These are phyloP conservation scores for Halcyon chelicuti DNA, from an alignment of 2,797 vertebrate genomes.

Conservation along the genomic window DNA sequence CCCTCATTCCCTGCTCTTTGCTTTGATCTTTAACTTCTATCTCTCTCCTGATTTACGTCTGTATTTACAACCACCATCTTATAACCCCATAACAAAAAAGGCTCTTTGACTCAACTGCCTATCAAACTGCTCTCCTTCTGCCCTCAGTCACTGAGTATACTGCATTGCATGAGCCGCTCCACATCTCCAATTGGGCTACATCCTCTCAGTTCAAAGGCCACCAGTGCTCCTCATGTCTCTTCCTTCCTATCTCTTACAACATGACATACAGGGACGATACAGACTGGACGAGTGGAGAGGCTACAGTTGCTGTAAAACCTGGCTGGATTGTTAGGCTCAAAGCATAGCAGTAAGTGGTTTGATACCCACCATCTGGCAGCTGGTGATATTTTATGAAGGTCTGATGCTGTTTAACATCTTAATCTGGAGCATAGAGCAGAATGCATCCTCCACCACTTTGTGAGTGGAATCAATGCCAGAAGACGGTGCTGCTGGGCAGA, in stretches of 20 bases:
- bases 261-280: rapidly evolving
- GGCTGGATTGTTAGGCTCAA: not conserved
- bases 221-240: not conserved
- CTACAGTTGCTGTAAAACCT: not conserved
- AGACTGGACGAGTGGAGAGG: not conserved
- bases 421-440: rapidly evolving
- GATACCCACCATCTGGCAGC: not conserved
- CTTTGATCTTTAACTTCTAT: not conserved
- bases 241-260: not conserved
- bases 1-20: not conserved
- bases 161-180: not conserved
- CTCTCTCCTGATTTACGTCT: not conserved
- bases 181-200: rapidly evolving
- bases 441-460: not conserved
- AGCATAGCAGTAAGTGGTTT: not conserved
- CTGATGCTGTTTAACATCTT: not conserved
- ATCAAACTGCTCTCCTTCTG: not conserved
- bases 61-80: not conserved
- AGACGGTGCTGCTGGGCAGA: not conserved
- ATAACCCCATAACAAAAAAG: not conserved
- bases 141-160: rapidly evolving
- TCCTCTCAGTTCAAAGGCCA: not conserved
- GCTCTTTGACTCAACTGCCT: not conserved
- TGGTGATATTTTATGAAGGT: not conserved
- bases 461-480: not conserved